phyloP scores from a whole-genome alignment of 2,888 invertebrate genomes.

The Drosophila pseudotalamancana region DNA sequence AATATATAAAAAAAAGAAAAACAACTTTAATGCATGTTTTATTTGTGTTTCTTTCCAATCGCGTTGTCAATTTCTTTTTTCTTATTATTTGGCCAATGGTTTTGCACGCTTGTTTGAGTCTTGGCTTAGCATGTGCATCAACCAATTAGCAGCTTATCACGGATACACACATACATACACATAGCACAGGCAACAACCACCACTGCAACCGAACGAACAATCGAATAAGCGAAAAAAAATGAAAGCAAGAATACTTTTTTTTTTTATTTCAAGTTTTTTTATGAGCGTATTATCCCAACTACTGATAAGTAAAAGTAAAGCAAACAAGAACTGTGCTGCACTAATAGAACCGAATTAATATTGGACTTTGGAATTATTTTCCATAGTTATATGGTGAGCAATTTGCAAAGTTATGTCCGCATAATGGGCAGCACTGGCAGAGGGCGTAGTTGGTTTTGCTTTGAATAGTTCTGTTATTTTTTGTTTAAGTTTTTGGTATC shows the following conservation, averaged over 20 bases:
- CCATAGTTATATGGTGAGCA: slow-evolving; percentile 3
- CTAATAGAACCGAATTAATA: neutral
- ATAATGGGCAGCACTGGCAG: slow-evolving; percentile 3
- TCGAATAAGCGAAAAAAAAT: slow-evolving; percentile 21
- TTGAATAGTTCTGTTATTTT: slow-evolving; percentile 13
- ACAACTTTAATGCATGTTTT: slow-evolving; percentile 22
- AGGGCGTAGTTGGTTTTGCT: slow-evolving; percentile 22
- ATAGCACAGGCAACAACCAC: slow-evolving; percentile 71
- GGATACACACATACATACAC: slow-evolving; percentile 16
- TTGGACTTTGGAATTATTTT: neutral
- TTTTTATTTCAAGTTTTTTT: neutral
- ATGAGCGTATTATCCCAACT: slow-evolving; percentile 5
- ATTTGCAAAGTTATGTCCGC: neutral
- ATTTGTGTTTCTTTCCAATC: slow-evolving; percentile 18
- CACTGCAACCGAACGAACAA: slow-evolving; percentile 69
- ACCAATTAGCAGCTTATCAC: slow-evolving; percentile 23
- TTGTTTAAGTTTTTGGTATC: slow-evolving; percentile 2
- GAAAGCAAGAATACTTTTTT: slow-evolving; percentile 5
- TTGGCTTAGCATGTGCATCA: slow-evolving; percentile 41
- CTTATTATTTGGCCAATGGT: slow-evolving; percentile 22
- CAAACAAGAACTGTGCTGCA: neutral
- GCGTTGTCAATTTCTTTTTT: neutral
- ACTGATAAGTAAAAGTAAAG: neutral
- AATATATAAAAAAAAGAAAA: slow-evolving; percentile 16
- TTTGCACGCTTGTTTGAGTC: slow-evolving; percentile 35